Base-by-base conservation (phyloP, 1,140 invertebrate species). In the Apis florea region DNA sequence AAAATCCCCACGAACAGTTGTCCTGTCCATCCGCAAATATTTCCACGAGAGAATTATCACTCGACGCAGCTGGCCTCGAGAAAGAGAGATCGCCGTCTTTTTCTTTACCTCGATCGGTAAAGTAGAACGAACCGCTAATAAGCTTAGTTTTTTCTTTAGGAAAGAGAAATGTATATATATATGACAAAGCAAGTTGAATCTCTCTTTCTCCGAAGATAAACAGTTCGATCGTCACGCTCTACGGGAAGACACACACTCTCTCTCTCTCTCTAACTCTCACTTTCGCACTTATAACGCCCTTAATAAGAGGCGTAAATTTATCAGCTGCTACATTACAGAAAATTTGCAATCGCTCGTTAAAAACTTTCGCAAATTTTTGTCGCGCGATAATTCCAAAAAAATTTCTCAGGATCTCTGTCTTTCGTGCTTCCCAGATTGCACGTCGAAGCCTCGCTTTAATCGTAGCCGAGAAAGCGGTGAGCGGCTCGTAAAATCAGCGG, bases 1-100 rank as follows among this genome's bases (percentile, higher is more conserved):
- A 92, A 92, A 92, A 91, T 90, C 89, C 86, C 88, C 31, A 6
- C 31, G 31, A 40, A 40, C 31, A 4, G 61, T 66, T 76, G 68
- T 74, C 79, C 77, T 76, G 77, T 75, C 83, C 47, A 71, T 69
- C 82, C 49, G 72, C 51, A 49, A 74, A 75, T 61, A 49, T 40
- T 40, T 40, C 72, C 19, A 8, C 47, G 70, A 64, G 49, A 31
- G 51, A 80, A 80, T 74, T 80, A 80, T 80, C 78, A 26, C 21
- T 21, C 19, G 71, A 80, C 61, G 67, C 79, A n/a, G n/a, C n/a
- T 67, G 63, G 51, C 4, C 69, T 31, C 31, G 31, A 40, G 31
- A 40, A 5, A 6, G 31, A 40, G 5, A 40, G 31, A 40, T 31
- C 2, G 26, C 2, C 26, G 26, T 31, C 26, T 2, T 2, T 31